Percentiles rank a stretch among this genome's conserved stretches.
These are phyloP conservation scores for Malthinus flaveolus DNA, from an alignment of 2,888 invertebrate species.

Conservation along the genomic window DNA sequence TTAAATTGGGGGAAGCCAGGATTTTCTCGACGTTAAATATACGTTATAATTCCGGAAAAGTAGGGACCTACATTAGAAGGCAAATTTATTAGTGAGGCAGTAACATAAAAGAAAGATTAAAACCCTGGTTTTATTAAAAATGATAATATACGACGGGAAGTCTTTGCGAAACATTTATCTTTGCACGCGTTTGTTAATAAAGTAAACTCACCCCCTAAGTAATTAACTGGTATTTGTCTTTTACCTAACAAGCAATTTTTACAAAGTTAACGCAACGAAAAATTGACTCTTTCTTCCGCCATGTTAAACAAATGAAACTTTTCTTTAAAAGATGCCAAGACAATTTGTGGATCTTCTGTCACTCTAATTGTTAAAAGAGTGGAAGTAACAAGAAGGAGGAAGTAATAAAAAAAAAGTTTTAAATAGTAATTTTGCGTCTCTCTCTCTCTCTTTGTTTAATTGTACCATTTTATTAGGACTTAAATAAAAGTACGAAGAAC, in stretches of 20 bases:
- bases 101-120: slow-evolving; percentile 29
- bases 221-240: slow-evolving; percentile 18
- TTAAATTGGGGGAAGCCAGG: slow-evolving; percentile 26
- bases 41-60: slow-evolving; percentile 28
- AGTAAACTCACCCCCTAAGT: slow-evolving; percentile 15
- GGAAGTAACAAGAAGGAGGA: background rate
- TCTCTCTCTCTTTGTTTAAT: background rate
- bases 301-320: slow-evolving; percentile 9
- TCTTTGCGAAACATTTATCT: slow-evolving; percentile 19
- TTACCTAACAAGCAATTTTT: slow-evolving; percentile 4
- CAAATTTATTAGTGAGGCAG: slow-evolving; percentile 24
- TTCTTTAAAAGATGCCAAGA: slow-evolving; percentile 7
- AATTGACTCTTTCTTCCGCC: slow-evolving; percentile 7
- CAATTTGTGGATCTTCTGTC: slow-evolving; percentile 13
- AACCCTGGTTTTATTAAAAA: slow-evolving; percentile 28
- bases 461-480: too few species aligned
- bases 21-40: slow-evolving; percentile 25
- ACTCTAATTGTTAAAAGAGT: slow-evolving; percentile 11
- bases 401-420: slow-evolving; percentile 3
- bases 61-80: slow-evolving; percentile 23
- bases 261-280: slow-evolving; percentile 4
- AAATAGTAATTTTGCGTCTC: background rate
- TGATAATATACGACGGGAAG: slow-evolving; percentile 17
- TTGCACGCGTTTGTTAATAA: slow-evolving; percentile 16
- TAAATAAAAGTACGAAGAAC: too few species aligned